phyloP scores from a whole-genome alignment of 2,888 invertebrate species.

The Diplazon laetatorius region DNA sequence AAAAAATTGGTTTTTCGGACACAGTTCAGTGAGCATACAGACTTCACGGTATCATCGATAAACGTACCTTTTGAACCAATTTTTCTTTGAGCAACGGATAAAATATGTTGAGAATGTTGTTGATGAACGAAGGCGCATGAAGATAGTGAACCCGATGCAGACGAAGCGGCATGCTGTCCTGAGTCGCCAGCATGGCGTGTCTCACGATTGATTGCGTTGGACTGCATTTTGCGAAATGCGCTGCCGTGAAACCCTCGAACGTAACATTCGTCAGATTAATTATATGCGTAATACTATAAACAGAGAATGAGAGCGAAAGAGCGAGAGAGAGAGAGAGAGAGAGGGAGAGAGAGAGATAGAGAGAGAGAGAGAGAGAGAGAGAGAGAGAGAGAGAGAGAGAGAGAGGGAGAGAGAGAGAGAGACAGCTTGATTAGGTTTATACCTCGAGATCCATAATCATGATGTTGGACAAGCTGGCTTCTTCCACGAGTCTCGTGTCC shows the following conservation, averaged over 20 bases:
- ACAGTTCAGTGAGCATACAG: conserved; percentile 1
- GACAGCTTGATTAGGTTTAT: too few species aligned
- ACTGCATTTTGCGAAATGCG: conserved; percentile 78
- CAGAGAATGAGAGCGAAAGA: too few species aligned
- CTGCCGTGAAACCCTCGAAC: conserved; percentile 75
- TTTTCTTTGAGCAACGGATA: conserved; percentile 80
- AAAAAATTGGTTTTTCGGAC: too few species aligned
- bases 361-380: too few species aligned
- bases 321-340: too few species aligned
- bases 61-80: conserved; percentile 78
- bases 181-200: conserved; percentile 79
- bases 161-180: conserved; percentile 81
- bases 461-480: conserved; percentile 77
- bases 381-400: too few species aligned
- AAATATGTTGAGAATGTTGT: conserved; percentile 76
- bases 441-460: conserved; percentile 81
- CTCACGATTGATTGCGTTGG: conserved; percentile 78
- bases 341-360: too few species aligned
- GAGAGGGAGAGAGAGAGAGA: too few species aligned
- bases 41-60: neutral
- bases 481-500: conserved; percentile 78
- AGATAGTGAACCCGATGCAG: conserved; percentile 77
- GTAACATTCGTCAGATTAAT: too few species aligned
- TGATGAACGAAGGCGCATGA: conserved; percentile 77
- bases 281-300: too few species aligned